Evolutionary conservation across 2,797 vertebrate species (phyloP).

Genomic region (Apogon hyalosoma): DNA sequence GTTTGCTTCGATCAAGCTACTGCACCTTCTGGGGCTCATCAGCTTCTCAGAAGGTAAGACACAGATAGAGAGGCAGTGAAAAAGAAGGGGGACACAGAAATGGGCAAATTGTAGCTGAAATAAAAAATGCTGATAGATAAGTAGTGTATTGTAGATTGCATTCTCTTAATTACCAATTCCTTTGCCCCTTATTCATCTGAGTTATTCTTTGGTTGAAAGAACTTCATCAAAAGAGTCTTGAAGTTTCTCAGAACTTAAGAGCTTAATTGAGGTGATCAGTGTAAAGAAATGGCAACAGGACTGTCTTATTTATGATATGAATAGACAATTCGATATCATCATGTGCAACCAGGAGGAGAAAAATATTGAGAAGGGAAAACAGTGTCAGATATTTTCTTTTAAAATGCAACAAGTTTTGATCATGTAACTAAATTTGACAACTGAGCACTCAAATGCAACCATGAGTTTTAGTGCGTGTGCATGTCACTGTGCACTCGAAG

Average conservation of each 20-base stretch:
- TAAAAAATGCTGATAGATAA: not conserved
- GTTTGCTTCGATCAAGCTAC: slow-evolving; percentile 96
- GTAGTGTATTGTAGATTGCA: slow-evolving; percentile 11
- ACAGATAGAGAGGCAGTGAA: not conserved
- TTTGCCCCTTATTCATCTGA: not conserved
- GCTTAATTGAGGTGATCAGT: slow-evolving; percentile 20
- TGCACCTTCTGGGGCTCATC: slow-evolving; percentile 98
- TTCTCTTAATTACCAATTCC: not conserved
- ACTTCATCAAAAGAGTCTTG: slow-evolving; percentile 20
- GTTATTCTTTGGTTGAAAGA: not conserved
- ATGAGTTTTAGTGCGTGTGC: not conserved
- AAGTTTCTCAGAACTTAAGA: slow-evolving; percentile 22
- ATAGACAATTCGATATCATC: slow-evolving; percentile 6
- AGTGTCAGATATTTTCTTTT: slow-evolving; percentile 1
- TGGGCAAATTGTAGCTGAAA: not conserved
- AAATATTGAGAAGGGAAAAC: slow-evolving; percentile 8
- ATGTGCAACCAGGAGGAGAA: slow-evolving; percentile 2
- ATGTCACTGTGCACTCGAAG: not conserved
- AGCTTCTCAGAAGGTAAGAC: slow-evolving; percentile 99
- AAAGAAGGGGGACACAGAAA: not conserved
- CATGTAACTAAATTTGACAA: slow-evolving; percentile 8
- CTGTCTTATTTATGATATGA: slow-evolving; percentile 3
- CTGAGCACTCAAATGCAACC: not conserved
- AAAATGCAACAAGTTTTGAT: not conserved
- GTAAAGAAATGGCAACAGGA: slow-evolving; percentile 2